Evolutionary conservation across 2,888 invertebrate genomes (phyloP).

Genomic region (Anodontia alba): DNA sequence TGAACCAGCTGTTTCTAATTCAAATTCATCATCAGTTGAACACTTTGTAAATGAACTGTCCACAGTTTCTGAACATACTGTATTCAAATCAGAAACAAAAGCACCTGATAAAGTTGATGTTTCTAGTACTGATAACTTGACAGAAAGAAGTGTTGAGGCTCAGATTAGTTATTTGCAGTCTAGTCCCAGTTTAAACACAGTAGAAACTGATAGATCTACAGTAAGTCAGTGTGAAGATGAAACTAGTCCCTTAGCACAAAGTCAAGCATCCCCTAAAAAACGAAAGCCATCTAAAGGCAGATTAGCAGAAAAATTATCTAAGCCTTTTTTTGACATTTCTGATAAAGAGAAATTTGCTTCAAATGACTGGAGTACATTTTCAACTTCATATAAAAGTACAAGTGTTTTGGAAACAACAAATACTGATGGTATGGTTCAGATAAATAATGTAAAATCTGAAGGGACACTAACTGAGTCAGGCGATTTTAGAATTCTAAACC

Average conservation of each 20-base stretch:
- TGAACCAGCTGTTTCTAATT: no score
- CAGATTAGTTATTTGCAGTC: neutral
- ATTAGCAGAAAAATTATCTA: conserved; percentile 54
- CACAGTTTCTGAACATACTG: no score
- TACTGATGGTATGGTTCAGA: neutral
- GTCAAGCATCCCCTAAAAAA: neutral
- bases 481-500: conserved; percentile 39
- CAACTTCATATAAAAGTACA: neutral
- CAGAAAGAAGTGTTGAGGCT: no score
- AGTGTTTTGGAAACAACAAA: neutral
- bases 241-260: neutral
- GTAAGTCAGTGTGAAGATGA: neutral
- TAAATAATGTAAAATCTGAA: neutral
- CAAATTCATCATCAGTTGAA: no score
- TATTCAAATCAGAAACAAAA: no score
- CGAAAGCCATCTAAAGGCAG: conserved; percentile 50
- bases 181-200: neutral
- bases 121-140: no score
- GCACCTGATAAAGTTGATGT: no score
- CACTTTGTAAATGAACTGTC: no score
- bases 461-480: conserved; percentile 25
- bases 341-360: conserved; percentile 57
- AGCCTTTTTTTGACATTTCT: conserved; percentile 55
- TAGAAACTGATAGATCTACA: neutral
- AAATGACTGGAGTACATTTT: conserved; percentile 58